Evolutionary conservation across 2,113 vertebrate genomes (phyloP), one percentile per base, ranked within the genome.

Genomic region (Cyphotilapia sp.): DNA sequence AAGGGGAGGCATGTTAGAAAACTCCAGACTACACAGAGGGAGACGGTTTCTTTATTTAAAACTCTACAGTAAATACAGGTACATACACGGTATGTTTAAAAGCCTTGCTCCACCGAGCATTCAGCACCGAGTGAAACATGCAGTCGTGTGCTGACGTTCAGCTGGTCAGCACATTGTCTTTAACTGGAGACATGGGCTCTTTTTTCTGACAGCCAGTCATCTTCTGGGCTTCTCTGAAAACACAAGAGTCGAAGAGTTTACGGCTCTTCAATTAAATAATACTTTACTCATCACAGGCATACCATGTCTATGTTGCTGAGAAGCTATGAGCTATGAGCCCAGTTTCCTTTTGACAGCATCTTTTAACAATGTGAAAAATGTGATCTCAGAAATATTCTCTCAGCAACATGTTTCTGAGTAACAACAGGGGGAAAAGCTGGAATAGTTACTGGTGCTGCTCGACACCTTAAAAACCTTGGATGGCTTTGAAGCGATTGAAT

Each of bases 161-260:
- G 45, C 96, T 94, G 5, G 95, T 89, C 86, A 81, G 74, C 87
- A 98, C 91, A 47, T 97, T 97, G 91, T 97, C 97, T 94, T 96
- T 97, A 86, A 97, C 92, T 14, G 97, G 97, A 91, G 97, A 98
- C 93, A 98, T 94, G 1, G 97, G 97, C 38, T 96, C 88, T 86
- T 92, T 93, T 85, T 97, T 98, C 87, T 94, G 96, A 91, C 87
- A 95, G 35, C 95, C 87, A 24, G 80, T 88, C 84, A 98, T 93
- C 86, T 95, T 98, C 83, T 96, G 95, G 19, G 91, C 94, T 4
- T 97, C 96, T 92, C 98, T 98, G 95, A 84, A 95, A 91, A 93
- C 74, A 91, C 51, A 83, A 10, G 3, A 40, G 7, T 0, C 3
- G 2, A 5, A 5, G 5, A n/a, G 19, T 47, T 27, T 49, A 19